Conservation (phyloP, 2,797 vertebrate species). For the Fistularia commersonii region DNA sequence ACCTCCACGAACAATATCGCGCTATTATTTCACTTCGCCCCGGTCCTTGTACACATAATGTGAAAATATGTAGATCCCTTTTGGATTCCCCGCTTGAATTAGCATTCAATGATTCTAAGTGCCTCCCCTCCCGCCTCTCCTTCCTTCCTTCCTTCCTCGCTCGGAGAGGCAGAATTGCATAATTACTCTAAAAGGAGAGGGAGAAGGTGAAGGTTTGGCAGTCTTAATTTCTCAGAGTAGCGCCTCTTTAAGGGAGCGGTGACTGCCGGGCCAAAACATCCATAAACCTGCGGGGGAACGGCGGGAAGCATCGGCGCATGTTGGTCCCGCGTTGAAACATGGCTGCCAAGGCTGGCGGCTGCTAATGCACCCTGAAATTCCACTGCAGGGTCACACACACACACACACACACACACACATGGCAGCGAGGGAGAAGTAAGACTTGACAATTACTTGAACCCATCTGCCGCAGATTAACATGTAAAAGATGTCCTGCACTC, state of each 20-base stretch:
- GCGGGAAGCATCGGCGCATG: conserved; percentile 43
- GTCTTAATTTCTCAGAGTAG: conserved; percentile 72
- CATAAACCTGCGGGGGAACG: conserved; percentile 59
- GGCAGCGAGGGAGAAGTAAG: conserved; percentile 2
- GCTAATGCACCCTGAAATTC: conserved; percentile 31
- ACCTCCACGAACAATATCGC: conserved; percentile 35
- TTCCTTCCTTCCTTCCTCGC: too few species aligned
- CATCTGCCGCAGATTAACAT: conserved; percentile 36
- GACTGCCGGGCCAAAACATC: conserved; percentile 61
- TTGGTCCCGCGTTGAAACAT: conserved; percentile 42
- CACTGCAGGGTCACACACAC: conserved; percentile 22
- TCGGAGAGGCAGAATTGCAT: conserved; percentile 58
- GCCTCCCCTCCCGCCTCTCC: conserved; percentile 35
- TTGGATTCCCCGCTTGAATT: conserved; percentile 67
- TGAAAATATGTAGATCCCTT: conserved; percentile 54
- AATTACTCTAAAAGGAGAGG: conserved; percentile 71
- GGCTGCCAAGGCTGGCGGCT: conserved; percentile 33
- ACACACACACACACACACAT: neutral
- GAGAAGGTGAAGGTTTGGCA: conserved; percentile 66
- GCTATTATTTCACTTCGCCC: conserved; percentile 38
- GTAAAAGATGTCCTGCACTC: conserved; percentile 27
- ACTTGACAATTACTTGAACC: conserved; percentile 21
- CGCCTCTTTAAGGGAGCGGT: conserved; percentile 61
- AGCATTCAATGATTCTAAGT: conserved; percentile 65
- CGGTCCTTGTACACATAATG: conserved; percentile 46